Base-by-base conservation (phyloP, 2,888 invertebrate species). In the Athripsodes cinereus region DNA sequence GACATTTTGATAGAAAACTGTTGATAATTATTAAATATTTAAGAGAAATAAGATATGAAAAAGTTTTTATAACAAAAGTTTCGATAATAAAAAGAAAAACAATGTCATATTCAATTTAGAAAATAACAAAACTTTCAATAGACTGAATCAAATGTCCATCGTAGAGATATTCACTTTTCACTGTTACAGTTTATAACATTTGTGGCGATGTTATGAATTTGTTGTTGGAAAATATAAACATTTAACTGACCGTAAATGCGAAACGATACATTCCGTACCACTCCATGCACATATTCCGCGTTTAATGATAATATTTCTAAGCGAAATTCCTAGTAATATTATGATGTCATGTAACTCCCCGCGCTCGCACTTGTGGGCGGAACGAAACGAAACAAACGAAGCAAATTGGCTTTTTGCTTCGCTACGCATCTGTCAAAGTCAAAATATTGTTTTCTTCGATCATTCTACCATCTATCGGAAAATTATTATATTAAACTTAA, bases 1-100 rank as follows among this genome's bases (percentile, higher is more conserved):
- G 90, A 90, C 91, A 91, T 91, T 40, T 40, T 55, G 31, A 22
- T 49, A 47, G 11, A 22, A 10, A 54, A 47, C 18, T 53, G 18
- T 16, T 20, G 13, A 13, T 11, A 52, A 8, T 44, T 53, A 16
- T 13, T 19, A 40, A 13, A 40, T 5, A 40, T 40, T 40, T 13
- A 40, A 3, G 40, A 40, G 2, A 26, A 10, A 16, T 40, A 13
- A 40, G 40, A 40, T n/a, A 40, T 13, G 3, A 3, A 40, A 31
- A 11, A 31, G 31, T 31, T 11, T 8, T 8, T 11, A 31, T 11
- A 31, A 31, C 6, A 8, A 31, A 31, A 31, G 8, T 11, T 31
- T 31, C 6, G 31, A 8, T 31, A 11, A 31, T 31, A 8, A 11
- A 16, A 8, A 13, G 13, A n/a, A 40, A 40, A 2, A n/a, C 2